Base-by-base conservation (phyloP, 2,888 invertebrate genomes). In the Clivina fossor region DNA sequence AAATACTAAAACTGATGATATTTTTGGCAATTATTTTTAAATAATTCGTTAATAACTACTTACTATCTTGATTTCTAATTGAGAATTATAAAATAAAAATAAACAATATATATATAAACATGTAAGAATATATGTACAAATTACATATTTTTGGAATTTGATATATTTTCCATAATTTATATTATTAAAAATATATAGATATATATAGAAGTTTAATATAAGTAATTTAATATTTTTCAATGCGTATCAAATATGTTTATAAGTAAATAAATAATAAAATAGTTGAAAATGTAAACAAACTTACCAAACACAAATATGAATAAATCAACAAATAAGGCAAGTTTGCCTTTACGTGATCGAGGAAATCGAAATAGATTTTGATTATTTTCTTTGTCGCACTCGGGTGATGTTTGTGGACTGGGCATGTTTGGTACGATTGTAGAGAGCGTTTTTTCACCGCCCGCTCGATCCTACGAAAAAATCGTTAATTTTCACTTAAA, bases 371-470 rank as follows among this genome's bases (percentile, higher is more conserved):
- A 53, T 8, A 38, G 18, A 9, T 33, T 40, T 18, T 30, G 11
- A 47, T 47, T 47, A 4, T 28, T 44, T 20, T 46, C 32, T 4
- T 16, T 15, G n/a, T n/a, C n/a, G n/a, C n/a, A n/a, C 8, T 44
- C 37, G 13, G 35, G 19, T 7, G 46, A 38, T 4, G 22, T 32
- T 46, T 37, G 18, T 16, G 46, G 46, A 33, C 15, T 37, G 18
- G 55, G 47, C 55, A 55, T 55, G 16, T 37, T 47, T 13, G 55
- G 38, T 13, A 28, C 40, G 3, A 55, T 47, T 8, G 30, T 16
- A 5, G 50, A 4, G 3, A 55, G 18, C 15, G 22, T 11, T 15
- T 55, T 55, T 28, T 55, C 53, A 2, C 11, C 26, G 18, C 35
- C 35, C 33, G 35, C 30, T 8, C 43, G 38, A 13, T 46, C 46